Evolutionary conservation across 1,140 invertebrate genomes (phyloP), one percentile per base, ranked within the genome.

Genomic region (Euwallacea similis): DNA sequence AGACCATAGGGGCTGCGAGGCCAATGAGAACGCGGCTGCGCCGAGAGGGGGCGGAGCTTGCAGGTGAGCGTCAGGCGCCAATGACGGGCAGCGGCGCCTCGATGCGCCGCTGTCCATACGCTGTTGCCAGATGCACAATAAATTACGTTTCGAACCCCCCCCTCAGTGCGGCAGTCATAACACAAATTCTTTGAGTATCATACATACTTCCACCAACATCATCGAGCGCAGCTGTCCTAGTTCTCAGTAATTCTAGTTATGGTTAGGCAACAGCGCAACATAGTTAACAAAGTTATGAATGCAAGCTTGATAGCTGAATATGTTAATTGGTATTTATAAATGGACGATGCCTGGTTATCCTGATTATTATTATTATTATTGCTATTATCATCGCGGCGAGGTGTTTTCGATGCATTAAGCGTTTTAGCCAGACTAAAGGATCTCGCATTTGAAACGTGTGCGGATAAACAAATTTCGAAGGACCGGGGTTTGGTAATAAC

Each of bases 31-130:
- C 9, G 59, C 46, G n/a, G 41, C 10, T 11, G 61, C 62, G 13
- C 13, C 8, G 7, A 13, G 9, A 7, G 9, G 55, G 16, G 66
- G 67, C 58, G 67, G 67, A 41, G 67, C 50, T 53, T 62, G 10
- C 67, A 69, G 67, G 67, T 69, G 59, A 53, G 60, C 59, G 67
- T 53, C 62, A 69, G 67, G 67, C 67, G 67, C 67, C 67, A 69
- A 69, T 69, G 67, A 69, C 42, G 46, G 43, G 56, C n/a, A 61
- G 42, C 58, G 67, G 67, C 67, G 67, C 67, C 67, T 69, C 33
- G 60, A 56, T 69, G 67, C 67, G 66, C 50, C 46, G 65, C 10
- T 67, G 65, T 16, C 41, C 21, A 8, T 58, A 47, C 58, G 0
- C n/a, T 7, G 66, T 68, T 68, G 66, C 66, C 66, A 53, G 42